A percentile compares a stretch with the other conserved stretches of the same genome.
These are phyloP conservation scores for Sebastiscus tertius DNA, from an alignment of 2,797 vertebrate genomes.

Conservation along the genomic window DNA sequence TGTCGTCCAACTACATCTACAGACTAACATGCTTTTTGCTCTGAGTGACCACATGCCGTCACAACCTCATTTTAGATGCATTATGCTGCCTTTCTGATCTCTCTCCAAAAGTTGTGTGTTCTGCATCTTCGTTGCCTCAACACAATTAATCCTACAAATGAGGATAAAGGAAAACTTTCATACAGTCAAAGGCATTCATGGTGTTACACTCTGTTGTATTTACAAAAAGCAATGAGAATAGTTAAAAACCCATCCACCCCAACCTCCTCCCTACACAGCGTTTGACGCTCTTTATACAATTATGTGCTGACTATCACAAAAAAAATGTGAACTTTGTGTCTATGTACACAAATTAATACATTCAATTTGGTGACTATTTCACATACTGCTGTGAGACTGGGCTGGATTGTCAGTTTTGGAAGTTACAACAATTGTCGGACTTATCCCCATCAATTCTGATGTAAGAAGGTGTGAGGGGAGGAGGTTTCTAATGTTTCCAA, in stretches of 20 bases:
- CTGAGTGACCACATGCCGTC: not conserved
- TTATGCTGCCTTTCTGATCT: not conserved
- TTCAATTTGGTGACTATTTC: too few relatives aligned
- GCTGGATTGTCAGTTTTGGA: not conserved
- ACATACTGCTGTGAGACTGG: too few relatives aligned
- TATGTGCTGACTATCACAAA: too few relatives aligned
- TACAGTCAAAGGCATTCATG: not conserved
- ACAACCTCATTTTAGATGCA: not conserved
- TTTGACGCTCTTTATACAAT: too few relatives aligned
- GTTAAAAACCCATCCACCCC: too few relatives aligned
- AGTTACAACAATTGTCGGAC: not conserved
- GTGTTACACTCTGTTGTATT: not conserved
- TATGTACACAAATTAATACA: too few relatives aligned
- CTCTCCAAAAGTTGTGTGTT: not conserved
- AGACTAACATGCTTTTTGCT: not conserved
- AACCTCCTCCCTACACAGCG: too few relatives aligned
- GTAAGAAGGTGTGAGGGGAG: not conserved
- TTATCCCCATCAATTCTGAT: not conserved
- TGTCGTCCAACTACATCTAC: not conserved
- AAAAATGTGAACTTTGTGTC: too few relatives aligned
- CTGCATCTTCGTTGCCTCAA: not conserved
- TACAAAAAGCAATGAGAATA: not conserved
- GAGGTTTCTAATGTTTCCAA: not conserved
- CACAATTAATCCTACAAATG: slow-evolving; percentile 1
- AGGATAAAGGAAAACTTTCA: not conserved